phyloP scores from a whole-genome alignment of 2,113 vertebrate species.

The Pseudopipra pipra region DNA sequence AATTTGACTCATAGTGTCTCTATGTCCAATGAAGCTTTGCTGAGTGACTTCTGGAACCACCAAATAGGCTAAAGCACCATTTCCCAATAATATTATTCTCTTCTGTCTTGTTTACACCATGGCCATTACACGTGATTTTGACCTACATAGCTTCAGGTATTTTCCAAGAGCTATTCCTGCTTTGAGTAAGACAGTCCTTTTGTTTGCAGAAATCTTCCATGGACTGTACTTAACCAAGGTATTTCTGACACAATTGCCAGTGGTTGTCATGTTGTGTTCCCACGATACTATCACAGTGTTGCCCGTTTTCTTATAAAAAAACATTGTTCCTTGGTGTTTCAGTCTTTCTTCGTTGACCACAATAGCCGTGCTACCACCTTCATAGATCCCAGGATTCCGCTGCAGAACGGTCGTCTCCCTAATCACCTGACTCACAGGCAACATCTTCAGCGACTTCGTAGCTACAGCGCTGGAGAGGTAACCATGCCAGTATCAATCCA shows the following conservation, averaged over 20 bases:
- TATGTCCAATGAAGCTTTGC: neutral
- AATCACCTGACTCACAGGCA: conserved; percentile 93
- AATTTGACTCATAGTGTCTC: neutral
- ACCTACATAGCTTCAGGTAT: neutral
- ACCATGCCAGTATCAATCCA: neutral
- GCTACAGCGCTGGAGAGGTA: conserved; percentile 98
- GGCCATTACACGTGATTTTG: neutral
- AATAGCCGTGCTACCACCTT: conserved; percentile 97
- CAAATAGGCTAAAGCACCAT: neutral
- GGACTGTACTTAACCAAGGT: neutral
- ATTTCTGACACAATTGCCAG: neutral
- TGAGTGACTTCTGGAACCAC: neutral
- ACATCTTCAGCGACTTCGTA: conserved; percentile 94
- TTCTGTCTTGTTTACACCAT: neutral
- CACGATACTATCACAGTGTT: neutral
- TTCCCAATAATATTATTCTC: neutral
- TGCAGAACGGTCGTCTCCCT: conserved; percentile 91
- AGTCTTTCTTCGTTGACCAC: conserved; percentile 99
- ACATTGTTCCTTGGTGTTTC: neutral
- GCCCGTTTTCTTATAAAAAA: neutral
- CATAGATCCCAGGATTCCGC: conserved; percentile 94
- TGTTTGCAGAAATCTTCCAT: neutral
- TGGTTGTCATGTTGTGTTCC: neutral
- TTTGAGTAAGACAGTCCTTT: neutral
- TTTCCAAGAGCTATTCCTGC: neutral